phyloP scores from a whole-genome alignment of 2,113 vertebrate species.

The Rhipidura dahli region DNA sequence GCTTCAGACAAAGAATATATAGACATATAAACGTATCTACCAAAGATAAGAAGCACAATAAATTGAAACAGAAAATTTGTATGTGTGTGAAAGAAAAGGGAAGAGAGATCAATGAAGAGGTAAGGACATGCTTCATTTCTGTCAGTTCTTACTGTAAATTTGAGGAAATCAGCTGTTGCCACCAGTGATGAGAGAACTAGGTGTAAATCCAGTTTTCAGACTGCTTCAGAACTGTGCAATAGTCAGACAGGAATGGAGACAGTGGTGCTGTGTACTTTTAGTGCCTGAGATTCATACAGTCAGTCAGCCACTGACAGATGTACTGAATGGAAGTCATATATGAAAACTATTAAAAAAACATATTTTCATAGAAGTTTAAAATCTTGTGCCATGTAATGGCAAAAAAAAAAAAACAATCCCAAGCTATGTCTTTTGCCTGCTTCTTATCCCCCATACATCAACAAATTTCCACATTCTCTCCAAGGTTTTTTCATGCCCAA shows the following conservation, averaged over 20 bases:
- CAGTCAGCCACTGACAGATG: background rate
- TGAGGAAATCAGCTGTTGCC: background rate
- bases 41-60: background rate
- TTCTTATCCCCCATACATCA: accelerated
- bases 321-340: background rate
- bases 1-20: background rate
- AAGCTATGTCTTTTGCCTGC: background rate
- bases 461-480: background rate
- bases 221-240: background rate
- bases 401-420: too few relatives aligned
- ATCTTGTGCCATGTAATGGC: background rate
- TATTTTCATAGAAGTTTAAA: background rate
- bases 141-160: background rate
- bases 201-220: background rate
- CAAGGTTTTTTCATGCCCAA: background rate
- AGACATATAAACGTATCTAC: background rate
- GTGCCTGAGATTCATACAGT: background rate
- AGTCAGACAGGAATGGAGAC: background rate
- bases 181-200: background rate
- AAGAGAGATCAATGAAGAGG: background rate
- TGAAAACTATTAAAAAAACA: background rate
- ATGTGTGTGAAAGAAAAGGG: background rate
- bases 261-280: background rate
- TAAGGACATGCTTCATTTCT: background rate
- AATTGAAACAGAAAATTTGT: background rate